Conservation (phyloP, 2,888 invertebrate genomes). For the Leptopterna dolabrata region DNA sequence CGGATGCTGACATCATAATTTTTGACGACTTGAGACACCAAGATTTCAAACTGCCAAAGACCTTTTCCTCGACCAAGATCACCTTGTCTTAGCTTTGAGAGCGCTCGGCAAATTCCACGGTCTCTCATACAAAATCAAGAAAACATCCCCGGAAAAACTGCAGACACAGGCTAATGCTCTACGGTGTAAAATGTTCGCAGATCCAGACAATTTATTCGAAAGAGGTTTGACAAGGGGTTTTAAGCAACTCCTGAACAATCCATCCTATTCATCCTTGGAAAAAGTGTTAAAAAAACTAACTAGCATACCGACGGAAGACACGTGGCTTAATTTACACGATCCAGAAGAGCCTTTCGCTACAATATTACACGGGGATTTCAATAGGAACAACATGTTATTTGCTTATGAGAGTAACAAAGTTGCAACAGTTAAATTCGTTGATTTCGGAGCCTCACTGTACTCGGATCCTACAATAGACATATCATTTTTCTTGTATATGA, state of each 20-base stretch:
- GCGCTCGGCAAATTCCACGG: constrained; percentile 63
- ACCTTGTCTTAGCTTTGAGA: constrained; percentile 59
- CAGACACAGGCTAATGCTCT: neutral
- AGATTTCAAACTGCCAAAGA: constrained; percentile 56
- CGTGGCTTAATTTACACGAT: neutral
- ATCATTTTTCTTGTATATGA: constrained; percentile 66
- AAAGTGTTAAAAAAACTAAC: neutral
- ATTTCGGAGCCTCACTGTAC: constrained; percentile 65
- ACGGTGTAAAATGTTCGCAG: neutral
- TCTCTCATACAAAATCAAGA: constrained; percentile 60
- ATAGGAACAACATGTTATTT: constrained; percentile 67
- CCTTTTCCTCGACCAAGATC: constrained; percentile 61
- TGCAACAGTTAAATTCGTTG: constrained; percentile 64
- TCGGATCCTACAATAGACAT: constrained; percentile 67
- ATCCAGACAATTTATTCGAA: neutral
- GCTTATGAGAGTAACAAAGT: constrained; percentile 63
- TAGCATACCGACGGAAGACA: neutral
- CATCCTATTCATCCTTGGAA: neutral
- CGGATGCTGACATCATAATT: constrained; percentile 55
- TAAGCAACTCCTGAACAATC: neutral
- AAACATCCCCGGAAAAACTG: neutral
- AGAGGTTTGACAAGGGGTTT: neutral
- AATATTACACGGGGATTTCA: constrained; percentile 67
- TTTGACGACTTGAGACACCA: constrained; percentile 58
- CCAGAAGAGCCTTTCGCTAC: constrained; percentile 62